Percentiles rank a stretch among this genome's conserved stretches.
phyloP scores from a whole-genome alignment of 2,113 vertebrate genomes.

The Oryzias javanicus region DNA sequence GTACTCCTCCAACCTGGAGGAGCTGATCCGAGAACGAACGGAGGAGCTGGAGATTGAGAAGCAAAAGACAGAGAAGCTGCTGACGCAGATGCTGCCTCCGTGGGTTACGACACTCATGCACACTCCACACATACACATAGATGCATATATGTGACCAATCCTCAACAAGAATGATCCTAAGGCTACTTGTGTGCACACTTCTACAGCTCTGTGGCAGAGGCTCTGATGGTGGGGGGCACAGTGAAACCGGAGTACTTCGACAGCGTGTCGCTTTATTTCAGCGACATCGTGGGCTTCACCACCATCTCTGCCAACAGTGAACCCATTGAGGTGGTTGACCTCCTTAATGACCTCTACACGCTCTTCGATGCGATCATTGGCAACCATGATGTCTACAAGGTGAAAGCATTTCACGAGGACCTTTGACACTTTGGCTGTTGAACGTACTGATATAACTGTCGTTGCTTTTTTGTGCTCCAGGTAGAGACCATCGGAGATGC shows the following conservation, averaged over 20 bases:
- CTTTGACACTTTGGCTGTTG: no score
- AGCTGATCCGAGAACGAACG: conserved; percentile 80
- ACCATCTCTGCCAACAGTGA: conserved; percentile 83
- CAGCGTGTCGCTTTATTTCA: conserved; percentile 80
- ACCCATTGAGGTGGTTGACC: conserved; percentile 83
- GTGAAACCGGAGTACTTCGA: conserved; percentile 80
- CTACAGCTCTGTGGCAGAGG: conserved; percentile 79
- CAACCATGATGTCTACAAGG: conserved; percentile 84
- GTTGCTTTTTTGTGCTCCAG: conserved; percentile 34
- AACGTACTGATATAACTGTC: no score
- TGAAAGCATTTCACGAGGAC: conserved; percentile 7
- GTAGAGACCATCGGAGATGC: conserved; percentile 84
- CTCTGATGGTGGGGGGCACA: conserved; percentile 70
- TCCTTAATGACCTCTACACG: conserved; percentile 83
- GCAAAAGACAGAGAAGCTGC: conserved; percentile 82
- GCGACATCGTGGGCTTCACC: conserved; percentile 83
- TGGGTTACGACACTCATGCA: conserved; percentile 42
- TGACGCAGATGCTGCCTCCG: conserved; percentile 82
- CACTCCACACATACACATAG: not conserved
- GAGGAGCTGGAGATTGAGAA: conserved; percentile 83
- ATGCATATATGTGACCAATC: no score
- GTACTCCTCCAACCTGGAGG: conserved; percentile 82
- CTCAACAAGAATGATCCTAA: no score
- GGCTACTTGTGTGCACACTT: not conserved
- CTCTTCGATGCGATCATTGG: conserved; percentile 81